Base-by-base conservation (phyloP, 2,113 vertebrate species). In the Butastur rufipennis region DNA sequence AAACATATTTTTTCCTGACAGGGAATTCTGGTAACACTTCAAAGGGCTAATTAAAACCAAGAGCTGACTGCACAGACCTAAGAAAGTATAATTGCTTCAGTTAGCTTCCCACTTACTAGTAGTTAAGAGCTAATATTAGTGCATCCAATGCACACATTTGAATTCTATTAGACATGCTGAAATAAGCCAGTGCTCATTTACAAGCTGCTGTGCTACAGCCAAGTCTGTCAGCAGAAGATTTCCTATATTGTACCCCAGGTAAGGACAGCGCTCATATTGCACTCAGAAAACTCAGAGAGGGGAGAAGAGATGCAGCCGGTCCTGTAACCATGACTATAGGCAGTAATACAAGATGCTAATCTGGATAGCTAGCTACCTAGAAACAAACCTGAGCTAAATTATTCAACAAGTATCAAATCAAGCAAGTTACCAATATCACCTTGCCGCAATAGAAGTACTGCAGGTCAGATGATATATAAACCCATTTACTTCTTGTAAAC, bases 301-400 rank as follows among this genome's bases (percentile, higher is more conserved):
- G 22, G 27, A 52, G 53, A 52, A 87, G 62, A 85, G 32, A 66
- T 34, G 50, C 81, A 81, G 70, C 45, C 42, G 88, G 40, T n/a
- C 27, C 68, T 79, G 94, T 87, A 94, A 93, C 91, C 86, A 85
- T 88, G 89, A 93, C 81, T 80, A 95, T 25, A 73, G 36, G 66
- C 70, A 91, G 93, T 70, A 84, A 89, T 20, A 70, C 4, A 77
- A 93, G 74, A 91, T 53, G 53, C n/a, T 88, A n/a, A 77, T 16
- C 79, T 52, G 90, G 78, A 63, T 8, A 93, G 45, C 22, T 68
- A 72, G 32, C 58, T 67, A 75, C 38, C 38, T 42, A 89, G 68
- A 94, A 81, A 94, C 27, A 93, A 86, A 65, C 32, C 34, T 36
- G 11, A 81, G 66, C 47, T 96, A 73, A 96, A 94, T 95, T 85